Evolutionary conservation across 2,797 vertebrate genomes (phyloP).

Genomic region (Enteromius afrohamiltoni): DNA sequence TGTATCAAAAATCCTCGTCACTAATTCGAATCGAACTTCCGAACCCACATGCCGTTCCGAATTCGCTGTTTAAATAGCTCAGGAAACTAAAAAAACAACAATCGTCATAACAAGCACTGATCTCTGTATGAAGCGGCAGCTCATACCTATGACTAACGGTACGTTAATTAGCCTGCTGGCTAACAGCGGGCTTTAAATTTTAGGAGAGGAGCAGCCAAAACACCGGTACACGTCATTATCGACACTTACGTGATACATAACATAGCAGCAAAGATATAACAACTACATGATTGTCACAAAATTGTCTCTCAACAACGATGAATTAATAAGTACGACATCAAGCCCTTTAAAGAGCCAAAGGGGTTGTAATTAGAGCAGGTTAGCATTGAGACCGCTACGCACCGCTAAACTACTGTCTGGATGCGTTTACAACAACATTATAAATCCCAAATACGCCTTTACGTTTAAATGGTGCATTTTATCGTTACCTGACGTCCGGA

Average conservation of each 20-base stretch:
- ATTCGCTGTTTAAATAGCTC: not conserved
- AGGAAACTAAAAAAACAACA: not conserved
- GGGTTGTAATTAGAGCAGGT: conserved; percentile 8
- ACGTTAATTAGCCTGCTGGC: conserved; percentile 19
- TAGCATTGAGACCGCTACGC: conserved; percentile 40
- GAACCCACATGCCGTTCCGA: not conserved
- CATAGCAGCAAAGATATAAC: not conserved
- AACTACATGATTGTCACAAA: not conserved
- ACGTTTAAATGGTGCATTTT: not conserved
- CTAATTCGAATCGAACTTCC: conserved; percentile 1
- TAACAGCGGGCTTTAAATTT: conserved; percentile 27
- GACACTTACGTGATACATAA: conserved; percentile 7
- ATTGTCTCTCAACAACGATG: not conserved
- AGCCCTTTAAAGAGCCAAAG: not conserved
- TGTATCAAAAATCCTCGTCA: not conserved
- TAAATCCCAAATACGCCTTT: not conserved
- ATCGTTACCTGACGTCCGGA: conserved; percentile 48
- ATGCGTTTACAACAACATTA: not conserved
- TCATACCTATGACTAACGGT: conserved; percentile 14
- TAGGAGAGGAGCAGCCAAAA: conserved; percentile 34
- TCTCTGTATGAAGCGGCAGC: not conserved
- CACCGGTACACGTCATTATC: conserved; percentile 26
- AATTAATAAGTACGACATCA: not conserved
- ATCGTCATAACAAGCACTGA: not conserved
- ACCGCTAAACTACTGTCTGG: conserved; percentile 24